Evolutionary conservation across 2,888 invertebrate genomes (phyloP).

Genomic region (Myopa testacea): DNA sequence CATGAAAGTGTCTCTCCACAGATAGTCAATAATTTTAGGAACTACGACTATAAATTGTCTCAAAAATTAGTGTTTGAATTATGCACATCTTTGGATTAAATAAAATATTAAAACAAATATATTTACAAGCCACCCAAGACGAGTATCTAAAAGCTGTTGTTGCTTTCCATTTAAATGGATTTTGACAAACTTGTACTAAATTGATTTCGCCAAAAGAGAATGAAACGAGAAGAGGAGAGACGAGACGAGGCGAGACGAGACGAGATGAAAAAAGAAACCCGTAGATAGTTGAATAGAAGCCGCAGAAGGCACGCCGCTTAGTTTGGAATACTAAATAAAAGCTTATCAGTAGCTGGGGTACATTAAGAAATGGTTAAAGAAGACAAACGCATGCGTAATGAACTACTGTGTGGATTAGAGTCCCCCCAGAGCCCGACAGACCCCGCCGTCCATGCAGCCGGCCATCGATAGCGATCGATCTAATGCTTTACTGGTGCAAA

Average conservation of each 20-base stretch:
- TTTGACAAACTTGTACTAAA: constrained; percentile 11
- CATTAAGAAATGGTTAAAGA: constrained; percentile 1
- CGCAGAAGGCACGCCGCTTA: background rate
- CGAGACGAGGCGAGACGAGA: background rate
- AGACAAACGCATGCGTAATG: constrained; percentile 12
- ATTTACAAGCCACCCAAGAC: background rate
- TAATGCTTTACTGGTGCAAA: background rate
- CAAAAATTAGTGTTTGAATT: too few relatives aligned
- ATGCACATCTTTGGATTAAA: too few relatives aligned
- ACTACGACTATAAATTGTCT: too few relatives aligned
- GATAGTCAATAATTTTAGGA: too few relatives aligned
- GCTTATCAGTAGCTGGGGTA: background rate
- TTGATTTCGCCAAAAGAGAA: constrained; percentile 1
- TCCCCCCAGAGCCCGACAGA: background rate
- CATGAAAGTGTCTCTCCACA: too few relatives aligned
- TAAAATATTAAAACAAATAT: too few relatives aligned
- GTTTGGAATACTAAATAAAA: constrained; percentile 18
- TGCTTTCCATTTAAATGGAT: background rate
- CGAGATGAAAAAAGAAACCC: background rate
- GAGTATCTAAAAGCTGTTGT: background rate
- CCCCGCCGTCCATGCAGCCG: too few relatives aligned
- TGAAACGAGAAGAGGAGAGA: background rate
- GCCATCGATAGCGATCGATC: background rate
- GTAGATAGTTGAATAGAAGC: background rate
- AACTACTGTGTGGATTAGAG: constrained; percentile 7